Evolutionary conservation across 2,888 invertebrate genomes (phyloP).

Genomic region (Ophraella communa): DNA sequence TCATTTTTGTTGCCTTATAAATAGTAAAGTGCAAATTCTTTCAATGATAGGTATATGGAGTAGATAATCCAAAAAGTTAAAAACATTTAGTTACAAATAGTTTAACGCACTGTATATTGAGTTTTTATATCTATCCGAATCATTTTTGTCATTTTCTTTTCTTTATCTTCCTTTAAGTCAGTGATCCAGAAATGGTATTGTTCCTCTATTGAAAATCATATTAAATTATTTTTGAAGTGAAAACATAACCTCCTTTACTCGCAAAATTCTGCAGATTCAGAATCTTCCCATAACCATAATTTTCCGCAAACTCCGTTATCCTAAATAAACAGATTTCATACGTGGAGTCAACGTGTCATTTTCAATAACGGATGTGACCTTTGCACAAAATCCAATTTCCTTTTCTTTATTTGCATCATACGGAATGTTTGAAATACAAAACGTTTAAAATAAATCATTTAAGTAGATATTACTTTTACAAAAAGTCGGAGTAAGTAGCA

Average conservation of each 20-base stretch:
- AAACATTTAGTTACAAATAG: too few relatives aligned
- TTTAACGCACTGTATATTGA: too few relatives aligned
- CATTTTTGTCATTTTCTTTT: neutral
- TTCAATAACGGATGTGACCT: slow-evolving; percentile 15
- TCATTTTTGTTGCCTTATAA: too few relatives aligned
- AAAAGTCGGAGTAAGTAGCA: too few relatives aligned
- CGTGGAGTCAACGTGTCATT: slow-evolving; percentile 18
- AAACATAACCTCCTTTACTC: slow-evolving; percentile 3
- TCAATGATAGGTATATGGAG: too few relatives aligned
- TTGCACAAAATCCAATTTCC: slow-evolving; percentile 11
- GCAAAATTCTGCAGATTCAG: slow-evolving; percentile 3
- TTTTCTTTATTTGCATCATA: neutral
- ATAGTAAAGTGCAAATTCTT: too few relatives aligned
- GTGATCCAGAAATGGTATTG: neutral
- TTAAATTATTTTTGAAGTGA: neutral
- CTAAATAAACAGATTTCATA: slow-evolving; percentile 17
- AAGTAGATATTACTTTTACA: too few relatives aligned
- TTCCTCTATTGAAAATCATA: neutral
- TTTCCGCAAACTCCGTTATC: slow-evolving; percentile 16
- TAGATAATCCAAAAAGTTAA: too few relatives aligned
- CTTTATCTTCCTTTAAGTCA: neutral
- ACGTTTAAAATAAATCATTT: neutral
- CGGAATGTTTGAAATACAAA: neutral
- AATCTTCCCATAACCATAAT: slow-evolving; percentile 12
- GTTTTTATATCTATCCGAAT: neutral